Evolutionary conservation across 2,113 vertebrate species (phyloP), one percentile per base, ranked within the genome.

Genomic region (Neotragus moschatus): DNA sequence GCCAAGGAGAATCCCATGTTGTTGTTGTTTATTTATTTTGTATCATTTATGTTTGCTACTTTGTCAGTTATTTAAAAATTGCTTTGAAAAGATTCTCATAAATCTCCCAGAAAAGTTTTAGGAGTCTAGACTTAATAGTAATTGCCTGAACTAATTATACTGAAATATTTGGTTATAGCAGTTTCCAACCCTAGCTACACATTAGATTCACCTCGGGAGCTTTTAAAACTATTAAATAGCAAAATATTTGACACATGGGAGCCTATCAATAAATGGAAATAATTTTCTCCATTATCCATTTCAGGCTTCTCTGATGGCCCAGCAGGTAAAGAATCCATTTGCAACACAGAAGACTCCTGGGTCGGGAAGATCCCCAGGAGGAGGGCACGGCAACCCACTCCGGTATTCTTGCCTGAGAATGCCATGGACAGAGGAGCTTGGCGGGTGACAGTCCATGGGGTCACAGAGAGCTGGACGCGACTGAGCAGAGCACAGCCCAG

Each of bases 201-300:
- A 60, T 30, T 1, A 89, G 43, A 45, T 49, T 75, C 13, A 56
- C 60, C 28, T 33, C 0, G 0, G 28, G 60, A 61, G 28, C 28
- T 95, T 88, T 95, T n/a, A 77, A 87, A 88, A 84, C 51, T 43
- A 91, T 84, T 87, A 91, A 95, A 36, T 16, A 86, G 49, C 81
- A 84, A 61, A 82, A 55, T 5, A 73, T 47, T 81, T 73, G 90
- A 43, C 33, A n/a, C 16, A n/a, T 3, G 28, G 75, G 17, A 56
- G 43, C 39, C 75, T 63, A 88, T 94, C 79, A 79, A 80, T 51
- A 66, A 8, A 23, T 6, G 7, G 7, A 70, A n/a, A 66, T 28
- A n/a, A 39, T 9, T 23, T 84, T 80, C 49, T 81, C 47, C n/a
- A 2, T 30, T 43, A 75, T 45, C 1, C 33, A 45, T n/a, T 70